A percentile compares a stretch with the other conserved stretches of the same genome.
Conservation (phyloP, 2,797 vertebrate species). For the Gallirallus australis region DNA sequence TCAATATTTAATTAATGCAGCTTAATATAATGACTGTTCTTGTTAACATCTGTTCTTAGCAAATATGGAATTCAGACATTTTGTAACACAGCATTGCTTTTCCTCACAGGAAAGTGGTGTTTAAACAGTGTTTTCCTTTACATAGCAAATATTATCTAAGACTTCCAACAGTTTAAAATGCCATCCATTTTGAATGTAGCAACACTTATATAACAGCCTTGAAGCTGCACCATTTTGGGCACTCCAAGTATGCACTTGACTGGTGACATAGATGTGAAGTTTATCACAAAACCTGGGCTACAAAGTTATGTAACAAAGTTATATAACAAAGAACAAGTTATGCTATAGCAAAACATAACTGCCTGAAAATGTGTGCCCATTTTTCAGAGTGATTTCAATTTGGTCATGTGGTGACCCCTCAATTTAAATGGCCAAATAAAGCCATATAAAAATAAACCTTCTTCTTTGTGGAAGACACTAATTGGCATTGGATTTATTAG, state of each 20-base stretch:
- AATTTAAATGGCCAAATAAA: background rate
- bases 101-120: constrained; percentile 23
- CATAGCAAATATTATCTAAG: constrained; percentile 1
- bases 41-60: constrained; percentile 49
- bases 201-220: background rate
- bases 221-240: background rate
- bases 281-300: background rate
- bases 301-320: background rate
- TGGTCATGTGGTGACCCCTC: rapidly evolving
- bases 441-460: background rate
- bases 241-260: background rate
- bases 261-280: background rate
- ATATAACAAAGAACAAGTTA: background rate
- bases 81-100: constrained; percentile 9
- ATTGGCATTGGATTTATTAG: background rate
- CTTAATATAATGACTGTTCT: constrained; percentile 61
- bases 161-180: background rate
- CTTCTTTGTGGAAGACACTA: background rate
- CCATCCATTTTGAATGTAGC: background rate
- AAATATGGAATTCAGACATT: constrained; percentile 26
- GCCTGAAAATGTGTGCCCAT: background rate
- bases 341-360: background rate
- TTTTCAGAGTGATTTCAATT: background rate
- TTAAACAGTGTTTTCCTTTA: constrained; percentile 32
- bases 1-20: constrained; percentile 73